Base-by-base conservation (phyloP, 2,113 vertebrate genomes). In the Rhombomys opimus region DNA sequence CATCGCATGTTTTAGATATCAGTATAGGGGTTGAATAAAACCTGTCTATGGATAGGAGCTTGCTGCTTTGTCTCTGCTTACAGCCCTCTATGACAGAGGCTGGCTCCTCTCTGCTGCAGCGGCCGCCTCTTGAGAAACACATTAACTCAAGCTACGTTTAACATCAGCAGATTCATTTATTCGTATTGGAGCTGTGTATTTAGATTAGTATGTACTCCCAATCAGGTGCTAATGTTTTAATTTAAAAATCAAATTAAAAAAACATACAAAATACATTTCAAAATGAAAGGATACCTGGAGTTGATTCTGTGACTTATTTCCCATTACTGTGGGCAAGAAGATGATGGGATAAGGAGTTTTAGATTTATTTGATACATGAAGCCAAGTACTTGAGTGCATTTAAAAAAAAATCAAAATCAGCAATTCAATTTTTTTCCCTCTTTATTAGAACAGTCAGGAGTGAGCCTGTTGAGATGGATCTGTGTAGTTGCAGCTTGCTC, bases 341-440 rank as follows among this genome's bases (percentile, higher is more conserved):
- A 93, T 81, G 75, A 87, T 72, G 50, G 84, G 93, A 93, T 89
- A 93, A 93, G 67, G 81, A 95, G 96, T 95, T 93, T 89, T 96
- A 57, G 87, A 70, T 94, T 93, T 96, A 93, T 94, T 94, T 96
- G 70, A 46, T 96, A 70, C 61, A 59, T 68, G 76, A 94, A 90
- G 78, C 84, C 89, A 94, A 77, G 94, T 94, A 73, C 80, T 92
- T 95, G 86, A 86, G 54, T 96, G 52, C 12, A 57, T 97, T 94
- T 27, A 25, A 4, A 73, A 88, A 88, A 93, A 96, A 91, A 92
- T 82, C 85, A 92, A 91, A 97, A 98, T 98, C 98, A 98, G 61
- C 6, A 97, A 93, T 97, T 97, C 94, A 96, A 50, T 98, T 96
- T 96, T 97, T 96, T 91, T 98, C 96, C 92, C 96, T 97, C 95